Evolutionary conservation across 2,888 invertebrate genomes (phyloP).

Genomic region (Heliconius aoede): DNA sequence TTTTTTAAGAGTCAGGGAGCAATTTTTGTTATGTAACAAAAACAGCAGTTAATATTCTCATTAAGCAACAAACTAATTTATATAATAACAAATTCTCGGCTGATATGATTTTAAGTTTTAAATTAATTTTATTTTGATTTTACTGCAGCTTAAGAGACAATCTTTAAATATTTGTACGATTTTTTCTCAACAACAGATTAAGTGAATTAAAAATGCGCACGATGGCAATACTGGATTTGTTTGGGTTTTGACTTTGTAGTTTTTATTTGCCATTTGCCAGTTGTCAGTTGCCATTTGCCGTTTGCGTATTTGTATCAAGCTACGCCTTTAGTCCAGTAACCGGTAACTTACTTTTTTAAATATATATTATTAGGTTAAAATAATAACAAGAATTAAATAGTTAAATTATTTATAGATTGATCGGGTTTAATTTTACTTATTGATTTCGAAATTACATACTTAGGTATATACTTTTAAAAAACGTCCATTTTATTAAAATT

Average conservation of each 20-base stretch:
- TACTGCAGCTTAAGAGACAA: too few species aligned
- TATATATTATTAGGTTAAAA: background rate
- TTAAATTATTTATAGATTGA: background rate
- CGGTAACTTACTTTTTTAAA: background rate
- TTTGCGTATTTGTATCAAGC: background rate
- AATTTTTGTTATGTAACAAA: too few species aligned
- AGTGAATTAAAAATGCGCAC: background rate
- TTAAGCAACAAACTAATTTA: too few species aligned
- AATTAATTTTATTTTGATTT: too few species aligned
- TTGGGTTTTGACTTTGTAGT: background rate
- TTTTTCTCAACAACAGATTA: background rate
- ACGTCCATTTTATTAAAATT: background rate
- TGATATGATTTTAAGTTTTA: too few species aligned
- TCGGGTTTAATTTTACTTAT: background rate
- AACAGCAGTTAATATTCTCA: too few species aligned
- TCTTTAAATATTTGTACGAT: background rate
- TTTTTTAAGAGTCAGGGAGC: too few species aligned
- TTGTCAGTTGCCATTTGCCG: background rate
- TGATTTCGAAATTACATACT: background rate
- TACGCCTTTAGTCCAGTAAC: too few species aligned
- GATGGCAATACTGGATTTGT: background rate
- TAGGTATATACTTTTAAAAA: background rate
- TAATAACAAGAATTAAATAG: background rate
- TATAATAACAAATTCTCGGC: too few species aligned
- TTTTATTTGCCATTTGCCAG: conserved; percentile 1